These are phyloP conservation scores for Bombus soroeensis DNA, from an alignment of 1,140 invertebrate species.

Conservation along the genomic window DNA sequence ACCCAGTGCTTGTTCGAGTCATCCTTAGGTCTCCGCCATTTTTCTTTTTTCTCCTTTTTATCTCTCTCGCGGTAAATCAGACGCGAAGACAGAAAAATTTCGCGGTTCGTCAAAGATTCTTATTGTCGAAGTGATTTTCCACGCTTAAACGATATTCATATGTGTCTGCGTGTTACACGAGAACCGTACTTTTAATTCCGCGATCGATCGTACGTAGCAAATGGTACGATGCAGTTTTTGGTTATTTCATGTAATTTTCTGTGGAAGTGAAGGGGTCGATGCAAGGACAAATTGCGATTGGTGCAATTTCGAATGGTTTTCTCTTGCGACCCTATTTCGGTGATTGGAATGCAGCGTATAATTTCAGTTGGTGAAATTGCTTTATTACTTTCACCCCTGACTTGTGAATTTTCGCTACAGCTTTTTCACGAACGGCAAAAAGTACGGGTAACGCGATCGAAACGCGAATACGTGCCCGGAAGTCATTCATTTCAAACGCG, in stretches of 20 bases:
- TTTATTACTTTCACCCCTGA: slow-evolving; percentile 43
- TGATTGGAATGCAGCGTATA: slow-evolving; percentile 44
- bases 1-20: slow-evolving; percentile 43
- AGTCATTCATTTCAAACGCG: background rate
- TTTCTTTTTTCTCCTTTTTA: slow-evolving; percentile 25
- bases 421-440: slow-evolving; percentile 13
- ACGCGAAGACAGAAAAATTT: slow-evolving; percentile 51
- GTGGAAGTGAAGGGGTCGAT: slow-evolving; percentile 36
- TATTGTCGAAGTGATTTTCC: slow-evolving; percentile 1
- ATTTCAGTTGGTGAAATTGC: slow-evolving; percentile 44
- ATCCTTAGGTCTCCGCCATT: slow-evolving; percentile 29
- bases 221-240: slow-evolving; percentile 24
- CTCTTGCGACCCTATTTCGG: slow-evolving; percentile 48
- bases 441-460: background rate
- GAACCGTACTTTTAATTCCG: background rate
- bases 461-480: background rate
- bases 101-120: slow-evolving; percentile 22
- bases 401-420: slow-evolving; percentile 15
- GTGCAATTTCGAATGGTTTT: slow-evolving; percentile 52
- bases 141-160: background rate
- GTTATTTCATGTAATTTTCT: slow-evolving; percentile 38
- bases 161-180: too few relatives aligned
- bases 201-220: background rate
- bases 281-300: slow-evolving; percentile 42
- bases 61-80: slow-evolving; percentile 47